Evolutionary conservation across 2,113 vertebrate genomes (phyloP), one percentile per base, ranked within the genome.

Genomic region (Oncorhynchus keta): DNA sequence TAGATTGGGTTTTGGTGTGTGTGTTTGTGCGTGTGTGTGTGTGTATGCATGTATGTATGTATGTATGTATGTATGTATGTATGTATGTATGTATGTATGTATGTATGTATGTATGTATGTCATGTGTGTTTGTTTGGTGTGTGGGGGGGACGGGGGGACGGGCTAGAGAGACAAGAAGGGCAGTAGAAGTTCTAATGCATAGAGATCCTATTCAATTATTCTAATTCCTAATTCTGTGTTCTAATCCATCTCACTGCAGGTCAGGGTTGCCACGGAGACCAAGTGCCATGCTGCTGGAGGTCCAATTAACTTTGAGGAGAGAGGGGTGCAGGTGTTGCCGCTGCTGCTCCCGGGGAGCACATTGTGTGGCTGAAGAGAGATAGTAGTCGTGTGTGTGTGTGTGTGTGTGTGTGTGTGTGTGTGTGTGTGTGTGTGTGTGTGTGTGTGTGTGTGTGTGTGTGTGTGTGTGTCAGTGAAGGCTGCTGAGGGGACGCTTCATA

Each of bases 1-100:
- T 87, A 91, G 88, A 92, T 91, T 89, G 89, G 84, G 79, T 55
- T 30, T 57, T 71, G 81, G 62, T 48, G 39, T 78, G 69, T 13
- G 18, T 22, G 8, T 45, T 8, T 45, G 39, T 45, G 39, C 7
- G 39, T 45, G 39, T 45, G 39, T 12, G 39, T 45, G 2, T 11
- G 39, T 45, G 39, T 39, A 2, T 89, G 89, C 80, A 77, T 51
- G 45, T 57, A 68, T 78, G 35, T 24, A 24, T 24, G 24, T 24
- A 24, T 24, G 24, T 24, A 24, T 24, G 24, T 24, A 24, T 24
- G 24, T 24, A 24, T 24, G 24, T 24, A 24, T 24, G 24, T 24
- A 24, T 48, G 51, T 79, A 64, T 22, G 18, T 5, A 51, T 83
- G 79, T 39, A 45, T 57, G 70, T 73, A 51, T 48, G 51, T 78